Percentiles rank a stretch among this genome's conserved stretches.
These are phyloP conservation scores for Daphoenositta chrysoptera DNA, from an alignment of 2,113 vertebrate species.

Conservation along the genomic window DNA sequence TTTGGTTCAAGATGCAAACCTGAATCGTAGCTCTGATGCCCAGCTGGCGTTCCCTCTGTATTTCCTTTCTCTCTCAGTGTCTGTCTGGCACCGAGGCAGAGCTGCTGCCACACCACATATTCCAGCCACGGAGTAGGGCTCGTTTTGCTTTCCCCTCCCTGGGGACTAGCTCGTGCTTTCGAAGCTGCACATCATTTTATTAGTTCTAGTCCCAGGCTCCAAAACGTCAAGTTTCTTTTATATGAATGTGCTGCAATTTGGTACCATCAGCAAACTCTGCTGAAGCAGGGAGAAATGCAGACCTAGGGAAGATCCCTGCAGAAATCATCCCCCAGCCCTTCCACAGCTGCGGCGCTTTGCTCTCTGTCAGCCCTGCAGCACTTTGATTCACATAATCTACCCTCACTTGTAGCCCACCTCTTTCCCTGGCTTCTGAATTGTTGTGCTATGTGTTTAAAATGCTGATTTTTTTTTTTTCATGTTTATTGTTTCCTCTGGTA, in stretches of 20 bases:
- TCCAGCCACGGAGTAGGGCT: not conserved
- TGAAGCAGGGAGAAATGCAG: not conserved
- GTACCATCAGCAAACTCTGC: slow-evolving; percentile 11
- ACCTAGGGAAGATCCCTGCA: not conserved
- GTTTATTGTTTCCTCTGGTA: not conserved
- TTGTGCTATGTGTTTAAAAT: not conserved
- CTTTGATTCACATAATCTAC: not conserved
- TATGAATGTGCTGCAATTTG: slow-evolving; percentile 12
- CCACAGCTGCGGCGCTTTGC: not conserved
- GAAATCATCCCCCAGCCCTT: not conserved
- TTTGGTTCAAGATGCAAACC: not conserved
- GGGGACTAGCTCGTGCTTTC: not conserved
- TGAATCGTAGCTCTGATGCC: not conserved
- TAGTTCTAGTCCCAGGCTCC: slow-evolving; percentile 26
- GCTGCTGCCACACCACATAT: not conserved
- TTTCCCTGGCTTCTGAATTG: not conserved
- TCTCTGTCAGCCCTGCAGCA: not conserved
- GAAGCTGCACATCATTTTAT: slow-evolving; percentile 20
- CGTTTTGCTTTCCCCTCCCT: not conserved
- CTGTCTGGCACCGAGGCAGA: not conserved
- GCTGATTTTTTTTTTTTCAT: not conserved
- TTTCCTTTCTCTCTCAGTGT: not conserved
- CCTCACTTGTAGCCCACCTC: not conserved
- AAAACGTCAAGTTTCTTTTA: not conserved
- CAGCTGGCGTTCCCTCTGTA: not conserved